Conservation (phyloP, 1,140 invertebrate species). For the Parasteatoda tepidariorum region DNA sequence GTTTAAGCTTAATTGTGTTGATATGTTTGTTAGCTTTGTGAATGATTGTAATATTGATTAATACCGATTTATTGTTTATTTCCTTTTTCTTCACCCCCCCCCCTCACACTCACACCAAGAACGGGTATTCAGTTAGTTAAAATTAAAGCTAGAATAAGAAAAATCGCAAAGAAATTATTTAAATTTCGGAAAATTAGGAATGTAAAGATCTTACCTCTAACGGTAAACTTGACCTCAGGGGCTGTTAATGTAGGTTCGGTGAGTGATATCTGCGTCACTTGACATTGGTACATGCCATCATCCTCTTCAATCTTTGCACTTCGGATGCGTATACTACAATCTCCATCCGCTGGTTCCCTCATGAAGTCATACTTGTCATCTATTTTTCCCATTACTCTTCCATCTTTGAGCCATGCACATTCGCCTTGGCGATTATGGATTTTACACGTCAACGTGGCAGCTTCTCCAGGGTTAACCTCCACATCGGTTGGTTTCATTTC, state of each 20-base stretch:
- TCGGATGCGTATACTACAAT: conserved; percentile 88
- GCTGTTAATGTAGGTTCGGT: conserved; percentile 86
- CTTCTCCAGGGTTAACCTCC: conserved; percentile 74
- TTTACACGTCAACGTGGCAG: conserved; percentile 83
- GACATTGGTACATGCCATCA: conserved; percentile 91
- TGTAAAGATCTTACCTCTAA: conserved; percentile 69
- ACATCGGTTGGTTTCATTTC: conserved; percentile 44
- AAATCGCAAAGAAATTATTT: no score
- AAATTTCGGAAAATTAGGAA: no score
- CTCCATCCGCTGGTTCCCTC: conserved; percentile 72
- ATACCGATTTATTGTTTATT: no score
- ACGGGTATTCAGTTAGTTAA: no score
- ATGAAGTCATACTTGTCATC: conserved; percentile 90
- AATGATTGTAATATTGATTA: no score
- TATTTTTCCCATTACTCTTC: conserved; percentile 80
- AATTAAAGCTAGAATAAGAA: no score
- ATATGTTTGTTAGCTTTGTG: no score
- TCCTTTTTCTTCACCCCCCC: no score
- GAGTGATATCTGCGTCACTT: conserved; percentile 86
- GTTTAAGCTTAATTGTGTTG: no score
- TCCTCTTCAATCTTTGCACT: conserved; percentile 86
- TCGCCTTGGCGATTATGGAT: conserved; percentile 86
- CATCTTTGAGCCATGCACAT: conserved; percentile 93
- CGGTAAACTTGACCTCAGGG: conserved; percentile 82
- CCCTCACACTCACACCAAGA: no score